phyloP scores from a whole-genome alignment of 2,888 invertebrate genomes.

The Hybos culiciformis region DNA sequence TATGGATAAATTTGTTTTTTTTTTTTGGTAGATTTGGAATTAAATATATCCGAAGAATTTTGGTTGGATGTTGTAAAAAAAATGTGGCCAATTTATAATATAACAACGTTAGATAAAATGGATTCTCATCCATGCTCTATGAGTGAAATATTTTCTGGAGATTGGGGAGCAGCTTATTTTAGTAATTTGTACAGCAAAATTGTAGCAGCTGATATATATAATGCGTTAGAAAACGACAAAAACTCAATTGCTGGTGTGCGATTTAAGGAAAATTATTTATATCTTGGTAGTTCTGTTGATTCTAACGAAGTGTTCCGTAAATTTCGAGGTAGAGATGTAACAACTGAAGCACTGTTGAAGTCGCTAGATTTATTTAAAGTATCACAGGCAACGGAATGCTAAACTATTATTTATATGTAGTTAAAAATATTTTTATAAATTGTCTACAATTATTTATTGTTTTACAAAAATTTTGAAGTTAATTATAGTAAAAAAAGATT shows the following conservation, averaged over 20 bases:
- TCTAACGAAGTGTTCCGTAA: constrained; percentile 76
- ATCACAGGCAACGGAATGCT: constrained; percentile 24
- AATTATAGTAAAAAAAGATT: no score
- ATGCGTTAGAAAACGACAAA: constrained; percentile 44
- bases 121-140: constrained; percentile 81
- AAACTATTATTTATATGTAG: no score
- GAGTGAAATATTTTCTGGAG: constrained; percentile 65
- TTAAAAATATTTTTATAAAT: no score
- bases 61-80: constrained; percentile 70
- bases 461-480: no score
- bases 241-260: constrained; percentile 47
- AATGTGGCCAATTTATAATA: constrained; percentile 69
- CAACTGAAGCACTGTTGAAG: constrained; percentile 61
- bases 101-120: constrained; percentile 58
- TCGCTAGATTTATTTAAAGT: constrained; percentile 24
- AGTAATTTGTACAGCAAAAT: constrained; percentile 74
- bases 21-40: constrained; percentile 78
- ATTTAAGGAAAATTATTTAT: constrained; percentile 71
- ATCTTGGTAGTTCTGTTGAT: constrained; percentile 67
- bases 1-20: no score
- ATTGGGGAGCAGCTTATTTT: constrained; percentile 78
- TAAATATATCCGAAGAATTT: constrained; percentile 60
- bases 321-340: constrained; percentile 86
- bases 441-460: no score
- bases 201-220: constrained; percentile 81